These are phyloP conservation scores for Macroglossus sobrinus DNA, from an alignment of 2,113 vertebrate species.

Conservation along the genomic window DNA sequence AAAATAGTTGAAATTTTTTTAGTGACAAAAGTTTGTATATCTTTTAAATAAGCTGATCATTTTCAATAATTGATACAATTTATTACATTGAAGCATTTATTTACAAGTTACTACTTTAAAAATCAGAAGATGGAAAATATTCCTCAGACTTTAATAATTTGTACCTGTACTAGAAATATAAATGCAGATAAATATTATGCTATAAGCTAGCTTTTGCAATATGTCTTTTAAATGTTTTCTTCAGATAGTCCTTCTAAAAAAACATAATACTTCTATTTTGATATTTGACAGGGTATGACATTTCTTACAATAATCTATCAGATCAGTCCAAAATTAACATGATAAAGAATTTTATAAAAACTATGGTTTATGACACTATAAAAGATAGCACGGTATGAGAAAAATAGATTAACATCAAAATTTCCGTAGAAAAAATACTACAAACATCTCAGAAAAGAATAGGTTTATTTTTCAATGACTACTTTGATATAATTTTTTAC, in stretches of 20 bases:
- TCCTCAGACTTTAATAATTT: neutral
- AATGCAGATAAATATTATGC: neutral
- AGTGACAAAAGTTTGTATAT: neutral
- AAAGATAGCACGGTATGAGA: neutral
- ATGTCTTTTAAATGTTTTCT: neutral
- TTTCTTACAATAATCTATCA: neutral
- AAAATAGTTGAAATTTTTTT: neutral
- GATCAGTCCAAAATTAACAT: neutral
- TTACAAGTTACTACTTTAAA: neutral
- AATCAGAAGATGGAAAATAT: conserved; percentile 6
- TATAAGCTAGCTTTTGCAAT: neutral
- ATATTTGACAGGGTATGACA: neutral
- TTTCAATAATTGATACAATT: neutral
- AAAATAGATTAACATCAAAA: neutral
- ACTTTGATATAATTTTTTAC: neutral
- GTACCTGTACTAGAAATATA: neutral
- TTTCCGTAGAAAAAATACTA: neutral
- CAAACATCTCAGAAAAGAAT: neutral
- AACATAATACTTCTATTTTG: neutral
- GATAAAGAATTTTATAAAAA: neutral
- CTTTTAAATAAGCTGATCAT: neutral
- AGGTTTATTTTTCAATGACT: neutral
- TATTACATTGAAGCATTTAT: neutral
- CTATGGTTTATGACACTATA: neutral
- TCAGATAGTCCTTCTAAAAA: neutral